Conservation (phyloP, 2,888 invertebrate genomes). For the Isotomurus palustris region DNA sequence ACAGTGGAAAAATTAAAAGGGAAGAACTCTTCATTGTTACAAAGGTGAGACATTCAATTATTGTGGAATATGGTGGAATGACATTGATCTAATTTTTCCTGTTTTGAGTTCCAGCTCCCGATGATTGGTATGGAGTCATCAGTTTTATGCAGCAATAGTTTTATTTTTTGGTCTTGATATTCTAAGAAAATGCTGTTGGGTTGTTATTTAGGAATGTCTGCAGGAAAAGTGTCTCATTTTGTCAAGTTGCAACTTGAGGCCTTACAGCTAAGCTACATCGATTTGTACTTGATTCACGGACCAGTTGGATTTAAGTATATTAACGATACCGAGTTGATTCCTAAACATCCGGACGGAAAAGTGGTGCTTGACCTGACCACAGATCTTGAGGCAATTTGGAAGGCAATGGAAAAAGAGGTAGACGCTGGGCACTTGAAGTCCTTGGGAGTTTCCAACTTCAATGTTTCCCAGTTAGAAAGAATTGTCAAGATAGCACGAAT, state of each 20-base stretch:
- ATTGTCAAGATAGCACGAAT: conserved; percentile 60
- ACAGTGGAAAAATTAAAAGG: conserved; percentile 47
- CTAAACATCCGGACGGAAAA: conserved; percentile 58
- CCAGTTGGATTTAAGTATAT: conserved; percentile 58
- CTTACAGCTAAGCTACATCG: conserved; percentile 71
- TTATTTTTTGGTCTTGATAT: background rate
- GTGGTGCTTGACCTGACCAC: conserved; percentile 55
- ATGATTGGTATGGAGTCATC: conserved; percentile 10
- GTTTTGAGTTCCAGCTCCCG: conserved; percentile 12
- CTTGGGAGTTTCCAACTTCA: conserved; percentile 83
- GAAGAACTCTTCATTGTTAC: conserved; percentile 50
- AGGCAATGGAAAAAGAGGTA: conserved; percentile 62
- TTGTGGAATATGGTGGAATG: background rate
- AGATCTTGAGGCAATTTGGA: conserved; percentile 69
- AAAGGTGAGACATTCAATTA: conserved; percentile 46
- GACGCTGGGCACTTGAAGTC: conserved; percentile 65
- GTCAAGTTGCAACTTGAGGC: conserved; percentile 53
- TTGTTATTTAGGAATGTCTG: background rate
- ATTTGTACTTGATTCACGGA: conserved; percentile 74
- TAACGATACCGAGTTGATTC: conserved; percentile 21
- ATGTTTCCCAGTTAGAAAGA: conserved; percentile 64
- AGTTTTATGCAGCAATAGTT: background rate
- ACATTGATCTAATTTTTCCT: background rate
- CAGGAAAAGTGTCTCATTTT: conserved; percentile 33
- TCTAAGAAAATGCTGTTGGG: conserved; percentile 24